These are phyloP conservation scores for Pedetes capensis DNA, from an alignment of 2,113 vertebrate species.

Conservation along the genomic window DNA sequence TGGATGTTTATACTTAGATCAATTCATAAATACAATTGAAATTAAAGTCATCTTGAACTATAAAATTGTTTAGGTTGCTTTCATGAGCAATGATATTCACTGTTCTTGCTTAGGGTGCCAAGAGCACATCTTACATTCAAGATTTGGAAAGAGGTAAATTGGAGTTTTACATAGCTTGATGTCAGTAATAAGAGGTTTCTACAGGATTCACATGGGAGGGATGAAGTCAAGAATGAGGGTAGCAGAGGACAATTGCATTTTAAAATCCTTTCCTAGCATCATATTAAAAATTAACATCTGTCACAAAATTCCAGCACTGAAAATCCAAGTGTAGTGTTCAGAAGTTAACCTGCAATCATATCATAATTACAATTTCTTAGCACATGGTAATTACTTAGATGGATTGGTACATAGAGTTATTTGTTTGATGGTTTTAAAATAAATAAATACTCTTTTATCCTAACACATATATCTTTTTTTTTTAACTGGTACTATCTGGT, in stretches of 20 bases:
- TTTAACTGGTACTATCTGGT: neutral
- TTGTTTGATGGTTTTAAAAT: neutral
- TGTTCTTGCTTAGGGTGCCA: neutral
- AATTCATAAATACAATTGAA: neutral
- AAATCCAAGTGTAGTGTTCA: neutral
- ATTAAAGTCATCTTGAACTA: neutral
- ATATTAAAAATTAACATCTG: neutral
- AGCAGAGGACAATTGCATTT: neutral
- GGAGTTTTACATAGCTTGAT: neutral
- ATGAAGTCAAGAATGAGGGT: neutral
- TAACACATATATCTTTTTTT: neutral
- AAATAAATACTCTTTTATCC: neutral
- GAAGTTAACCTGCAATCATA: neutral
- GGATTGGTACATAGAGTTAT: neutral
- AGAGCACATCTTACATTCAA: neutral
- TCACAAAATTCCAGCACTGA: neutral
- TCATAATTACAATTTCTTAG: neutral
- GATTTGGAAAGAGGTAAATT: neutral
- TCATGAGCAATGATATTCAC: neutral
- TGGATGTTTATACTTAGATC: neutral
- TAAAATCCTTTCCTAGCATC: neutral
- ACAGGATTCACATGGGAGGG: neutral
- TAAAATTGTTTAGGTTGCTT: neutral
- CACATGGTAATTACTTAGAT: neutral
- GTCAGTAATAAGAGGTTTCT: neutral